Base-by-base conservation (phyloP, 2,888 invertebrate species). In the Drosophila mimica region DNA sequence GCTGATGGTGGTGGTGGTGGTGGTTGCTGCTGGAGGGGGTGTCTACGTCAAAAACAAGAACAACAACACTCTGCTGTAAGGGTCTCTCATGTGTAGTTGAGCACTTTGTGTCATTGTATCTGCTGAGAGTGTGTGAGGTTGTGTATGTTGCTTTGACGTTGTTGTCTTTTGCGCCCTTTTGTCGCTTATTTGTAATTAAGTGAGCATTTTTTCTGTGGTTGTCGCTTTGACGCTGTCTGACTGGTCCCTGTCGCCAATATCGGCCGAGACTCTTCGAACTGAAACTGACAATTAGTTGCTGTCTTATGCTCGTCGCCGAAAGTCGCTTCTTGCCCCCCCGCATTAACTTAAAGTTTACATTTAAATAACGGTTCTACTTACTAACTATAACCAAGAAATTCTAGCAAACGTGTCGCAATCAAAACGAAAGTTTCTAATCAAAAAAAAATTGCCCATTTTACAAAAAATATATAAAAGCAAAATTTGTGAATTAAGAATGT, bases 301-400 rank as follows among this genome's bases (percentile, higher is more conserved):
- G 89, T 92, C 91, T 91, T 91, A 88, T 89, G 91, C 91, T 92
- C 93, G 88, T 89, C 91, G 92, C 87, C 92, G 88, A 91, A 89
- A 92, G 92, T 92, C 87, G 92, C 74, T 85, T 80, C 74, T 79
- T 79, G 76, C 66, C 89, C 87, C 70, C 71, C 82, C 63, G 88
- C 73, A 75, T 75, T 71, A 71, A 63, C 60, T 68, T 36, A 58
- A 52, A 69, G 64, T 80, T 40, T 20, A 17, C 7, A 51, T 25
- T 56, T 36, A 0, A 52, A 40, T 20, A 69, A 43, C 74, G 64
- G 49, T 58, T 70, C 59, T 57, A 30, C n/a, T 36, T 49, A 28
- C 20, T 7, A 33, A 64, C 28, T 11, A 36, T 25, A 64, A 11
- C 8, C 11, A 48, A 34, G 31, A n/a, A 68, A 30, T 48, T 38